phyloP scores from a whole-genome alignment of 2,888 invertebrate species.

The Drosophila tanythrix region DNA sequence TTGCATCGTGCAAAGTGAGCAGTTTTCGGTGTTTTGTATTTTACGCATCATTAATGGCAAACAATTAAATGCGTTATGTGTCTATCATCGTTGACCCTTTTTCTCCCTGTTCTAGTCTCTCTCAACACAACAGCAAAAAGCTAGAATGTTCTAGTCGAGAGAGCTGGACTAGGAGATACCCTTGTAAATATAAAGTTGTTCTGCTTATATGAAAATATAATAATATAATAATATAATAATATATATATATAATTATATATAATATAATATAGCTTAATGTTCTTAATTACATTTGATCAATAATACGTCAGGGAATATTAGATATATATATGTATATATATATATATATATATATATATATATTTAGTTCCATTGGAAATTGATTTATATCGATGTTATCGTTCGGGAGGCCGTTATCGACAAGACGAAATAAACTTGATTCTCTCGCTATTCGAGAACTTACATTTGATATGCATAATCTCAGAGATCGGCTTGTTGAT shows the following conservation, averaged over 20 bases:
- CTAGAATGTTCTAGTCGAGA: not conserved
- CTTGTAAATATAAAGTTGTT: not conserved
- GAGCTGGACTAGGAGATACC: not conserved
- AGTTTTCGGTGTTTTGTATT: slow-evolving; percentile 19
- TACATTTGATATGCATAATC: not conserved
- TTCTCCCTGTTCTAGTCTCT: not conserved
- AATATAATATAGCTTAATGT: too few species aligned
- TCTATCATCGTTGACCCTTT: slow-evolving; percentile 16
- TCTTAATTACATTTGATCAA: not conserved
- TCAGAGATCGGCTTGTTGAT: not conserved
- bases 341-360: too few species aligned
- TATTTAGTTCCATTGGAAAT: too few species aligned
- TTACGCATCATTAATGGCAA: slow-evolving; percentile 68
- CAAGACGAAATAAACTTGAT: not conserved
- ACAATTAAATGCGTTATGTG: slow-evolving; percentile 46
- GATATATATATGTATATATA: not conserved
- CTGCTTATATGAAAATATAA: not conserved
- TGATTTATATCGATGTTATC: not conserved
- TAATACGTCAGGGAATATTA: not conserved
- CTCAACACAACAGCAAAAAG: not conserved
- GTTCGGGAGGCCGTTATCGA: not conserved
- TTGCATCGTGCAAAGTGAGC: not conserved
- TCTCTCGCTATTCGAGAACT: not conserved
- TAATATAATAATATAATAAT: too few species aligned
- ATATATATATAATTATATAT: too few species aligned